phyloP scores from a whole-genome alignment of 2,888 invertebrate species.

The Frankliniella intonsa region DNA sequence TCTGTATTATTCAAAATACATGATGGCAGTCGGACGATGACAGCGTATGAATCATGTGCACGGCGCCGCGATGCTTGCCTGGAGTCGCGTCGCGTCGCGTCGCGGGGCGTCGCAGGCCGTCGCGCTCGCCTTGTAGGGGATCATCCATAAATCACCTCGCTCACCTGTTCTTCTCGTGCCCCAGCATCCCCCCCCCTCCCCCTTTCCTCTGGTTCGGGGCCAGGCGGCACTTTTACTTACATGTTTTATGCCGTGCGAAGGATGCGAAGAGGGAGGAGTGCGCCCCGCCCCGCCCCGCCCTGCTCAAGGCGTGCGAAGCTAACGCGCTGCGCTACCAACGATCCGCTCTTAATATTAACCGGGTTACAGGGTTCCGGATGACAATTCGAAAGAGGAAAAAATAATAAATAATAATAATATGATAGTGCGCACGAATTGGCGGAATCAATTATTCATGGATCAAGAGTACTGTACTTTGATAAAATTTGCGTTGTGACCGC shows the following conservation, averaged over 20 bases:
- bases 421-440: too few species aligned
- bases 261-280: background rate
- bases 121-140: background rate
- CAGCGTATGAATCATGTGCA: background rate
- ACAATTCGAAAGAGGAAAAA: too few species aligned
- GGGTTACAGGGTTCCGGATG: too few species aligned
- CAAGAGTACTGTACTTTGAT: too few species aligned
- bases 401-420: too few species aligned
- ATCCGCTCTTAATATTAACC: too few species aligned
- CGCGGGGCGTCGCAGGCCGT: background rate
- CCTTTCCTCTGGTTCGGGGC: too few species aligned
- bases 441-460: too few species aligned
- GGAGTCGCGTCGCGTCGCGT: background rate
- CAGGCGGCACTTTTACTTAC: background rate
- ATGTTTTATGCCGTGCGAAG: background rate
- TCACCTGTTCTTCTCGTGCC: background rate
- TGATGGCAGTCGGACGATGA: constrained; percentile 3
- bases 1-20: constrained; percentile 22
- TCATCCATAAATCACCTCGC: background rate
- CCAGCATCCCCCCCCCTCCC: background rate
- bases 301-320: too few species aligned
- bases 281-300: background rate
- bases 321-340: too few species aligned
- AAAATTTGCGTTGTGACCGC: too few species aligned
- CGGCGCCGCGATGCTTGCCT: background rate